A percentile compares a stretch with the other conserved stretches of the same genome.
Conservation (phyloP, 30 jellyfish, hydroid and myxozoan species). For the Aurelia aurita region DNA sequence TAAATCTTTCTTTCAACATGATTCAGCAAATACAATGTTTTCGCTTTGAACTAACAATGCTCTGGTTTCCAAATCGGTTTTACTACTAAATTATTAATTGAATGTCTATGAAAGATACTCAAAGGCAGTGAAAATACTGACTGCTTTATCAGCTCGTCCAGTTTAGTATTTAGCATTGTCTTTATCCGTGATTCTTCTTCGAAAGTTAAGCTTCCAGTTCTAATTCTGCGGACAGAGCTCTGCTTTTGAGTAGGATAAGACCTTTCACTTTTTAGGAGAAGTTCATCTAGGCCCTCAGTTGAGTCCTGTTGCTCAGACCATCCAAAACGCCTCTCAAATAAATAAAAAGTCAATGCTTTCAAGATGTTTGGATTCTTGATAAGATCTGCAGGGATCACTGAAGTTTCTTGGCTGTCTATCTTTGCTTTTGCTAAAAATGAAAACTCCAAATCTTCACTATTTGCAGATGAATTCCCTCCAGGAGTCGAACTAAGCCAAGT, state of each 20-base stretch:
- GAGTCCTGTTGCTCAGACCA: slow-evolving; percentile 67
- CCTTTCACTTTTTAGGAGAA: no score
- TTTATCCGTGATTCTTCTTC: slow-evolving; percentile 43
- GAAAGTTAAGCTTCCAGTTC: slow-evolving; percentile 17
- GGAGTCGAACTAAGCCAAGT: no score
- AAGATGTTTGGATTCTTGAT: slow-evolving; percentile 1
- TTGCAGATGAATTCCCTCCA: background rate
- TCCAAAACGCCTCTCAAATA: slow-evolving; percentile 77
- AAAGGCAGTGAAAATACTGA: slow-evolving; percentile 4
- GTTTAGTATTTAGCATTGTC: slow-evolving; percentile 31
- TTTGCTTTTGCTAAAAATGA: slow-evolving; percentile 29
- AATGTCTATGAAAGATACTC: background rate
- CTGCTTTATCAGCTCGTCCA: slow-evolving; percentile 55
- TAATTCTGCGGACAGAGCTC: background rate
- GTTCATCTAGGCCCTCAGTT: background rate
- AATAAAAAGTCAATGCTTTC: slow-evolving; percentile 35
- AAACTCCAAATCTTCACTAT: slow-evolving; percentile 36
- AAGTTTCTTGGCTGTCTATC: slow-evolving; percentile 4
- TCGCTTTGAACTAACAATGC: no score
- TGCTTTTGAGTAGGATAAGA: no score
- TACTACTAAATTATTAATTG: background rate
- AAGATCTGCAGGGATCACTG: slow-evolving; percentile 28
- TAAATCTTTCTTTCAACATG: no score
- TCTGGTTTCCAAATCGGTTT: no score
- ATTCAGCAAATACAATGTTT: no score